Conservation (phyloP, 2,113 vertebrate genomes). For the Paedocypris sp. region DNA sequence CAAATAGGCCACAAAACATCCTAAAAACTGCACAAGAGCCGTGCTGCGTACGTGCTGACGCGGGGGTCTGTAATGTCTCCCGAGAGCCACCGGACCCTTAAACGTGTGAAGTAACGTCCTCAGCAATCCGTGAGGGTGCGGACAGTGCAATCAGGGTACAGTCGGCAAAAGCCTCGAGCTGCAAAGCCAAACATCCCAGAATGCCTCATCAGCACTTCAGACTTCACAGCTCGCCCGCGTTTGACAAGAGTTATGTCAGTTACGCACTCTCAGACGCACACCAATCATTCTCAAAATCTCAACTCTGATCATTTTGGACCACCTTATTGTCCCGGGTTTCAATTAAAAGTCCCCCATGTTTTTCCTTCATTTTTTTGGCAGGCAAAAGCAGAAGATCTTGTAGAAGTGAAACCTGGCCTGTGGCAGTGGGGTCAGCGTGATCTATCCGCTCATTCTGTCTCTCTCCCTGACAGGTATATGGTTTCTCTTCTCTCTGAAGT, state of each 20-base stretch:
- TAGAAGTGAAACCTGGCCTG: neutral
- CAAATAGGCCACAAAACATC: no score
- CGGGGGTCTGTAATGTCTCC: neutral
- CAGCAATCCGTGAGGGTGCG: neutral
- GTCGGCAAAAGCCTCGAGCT: neutral
- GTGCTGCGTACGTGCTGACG: no score
- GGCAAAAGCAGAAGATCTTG: neutral
- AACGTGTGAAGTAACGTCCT: neutral
- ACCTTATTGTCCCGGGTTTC: no score
- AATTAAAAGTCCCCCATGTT: no score
- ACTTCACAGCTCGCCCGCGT: neutral
- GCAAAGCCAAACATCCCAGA: neutral
- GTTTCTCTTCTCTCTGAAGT: neutral
- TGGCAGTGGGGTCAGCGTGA: neutral
- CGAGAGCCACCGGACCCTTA: neutral
- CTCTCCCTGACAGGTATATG: neutral
- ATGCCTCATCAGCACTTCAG: slow-evolving; percentile 5
- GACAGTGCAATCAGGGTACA: neutral
- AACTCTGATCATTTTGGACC: no score
- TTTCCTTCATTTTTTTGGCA: no score
- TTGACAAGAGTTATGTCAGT: neutral
- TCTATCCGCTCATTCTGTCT: neutral
- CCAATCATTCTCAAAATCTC: no score
- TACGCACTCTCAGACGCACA: neutral
- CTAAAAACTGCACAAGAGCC: no score